These are phyloP conservation scores for Bombyx huttoni DNA, from an alignment of 2,888 invertebrate species.

Conservation along the genomic window DNA sequence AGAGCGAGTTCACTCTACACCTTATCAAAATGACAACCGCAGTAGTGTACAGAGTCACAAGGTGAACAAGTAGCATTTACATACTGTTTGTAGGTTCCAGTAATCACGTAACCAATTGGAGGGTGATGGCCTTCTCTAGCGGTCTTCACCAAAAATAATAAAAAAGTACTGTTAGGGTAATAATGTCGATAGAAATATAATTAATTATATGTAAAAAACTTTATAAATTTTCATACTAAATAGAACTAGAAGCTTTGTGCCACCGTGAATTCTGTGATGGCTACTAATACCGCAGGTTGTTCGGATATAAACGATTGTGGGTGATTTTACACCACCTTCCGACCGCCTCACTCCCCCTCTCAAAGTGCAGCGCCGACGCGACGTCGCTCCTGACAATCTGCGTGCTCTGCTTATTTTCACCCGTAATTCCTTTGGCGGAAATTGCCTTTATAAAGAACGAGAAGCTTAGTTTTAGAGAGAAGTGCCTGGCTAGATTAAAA, in stretches of 20 bases:
- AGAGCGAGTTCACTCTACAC: no score
- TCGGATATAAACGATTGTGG: constrained; percentile 72
- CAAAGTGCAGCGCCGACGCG: constrained; percentile 63
- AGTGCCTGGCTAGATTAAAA: constrained; percentile 28
- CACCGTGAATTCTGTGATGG: constrained; percentile 54
- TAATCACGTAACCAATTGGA: no score
- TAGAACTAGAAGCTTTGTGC: constrained; percentile 5
- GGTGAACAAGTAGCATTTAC: no score
- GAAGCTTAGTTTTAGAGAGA: constrained; percentile 46
- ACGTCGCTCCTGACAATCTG: constrained; percentile 70
- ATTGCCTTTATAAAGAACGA: constrained; percentile 67
- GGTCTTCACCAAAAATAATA: no score
- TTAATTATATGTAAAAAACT: neutral
- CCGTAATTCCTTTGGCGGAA: constrained; percentile 69
- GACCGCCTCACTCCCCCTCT: constrained; percentile 36
- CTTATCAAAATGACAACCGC: no score
- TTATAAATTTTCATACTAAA: neutral
- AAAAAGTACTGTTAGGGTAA: no score
- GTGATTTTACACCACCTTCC: constrained; percentile 66
- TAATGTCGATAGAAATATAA: no score
- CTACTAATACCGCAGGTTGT: constrained; percentile 69
- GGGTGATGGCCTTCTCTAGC: no score
- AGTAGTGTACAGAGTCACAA: no score
- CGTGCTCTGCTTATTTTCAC: constrained; percentile 72
- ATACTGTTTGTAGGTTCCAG: no score